Conservation (phyloP, 1,140 invertebrate genomes). For the Philaenus spumarius region DNA sequence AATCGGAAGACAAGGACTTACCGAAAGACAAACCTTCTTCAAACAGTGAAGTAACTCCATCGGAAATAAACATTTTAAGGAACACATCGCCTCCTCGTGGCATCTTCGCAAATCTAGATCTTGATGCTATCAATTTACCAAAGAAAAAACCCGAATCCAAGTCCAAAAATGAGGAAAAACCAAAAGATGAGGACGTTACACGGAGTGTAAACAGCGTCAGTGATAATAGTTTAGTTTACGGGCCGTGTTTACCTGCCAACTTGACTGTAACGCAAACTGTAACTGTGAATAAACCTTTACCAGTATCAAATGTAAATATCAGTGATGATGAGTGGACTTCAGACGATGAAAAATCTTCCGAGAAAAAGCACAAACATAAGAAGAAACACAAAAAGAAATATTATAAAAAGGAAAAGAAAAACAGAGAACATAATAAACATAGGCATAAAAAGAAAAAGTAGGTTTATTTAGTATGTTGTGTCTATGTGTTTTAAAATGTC, state of each 20-base stretch:
- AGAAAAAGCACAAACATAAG: conserved; percentile 43
- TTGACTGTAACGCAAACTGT: conserved; percentile 26
- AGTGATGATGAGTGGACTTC: conserved; percentile 37
- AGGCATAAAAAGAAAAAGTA: conserved; percentile 33
- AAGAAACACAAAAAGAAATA: conserved; percentile 32
- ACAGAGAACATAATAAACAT: conserved; percentile 31
- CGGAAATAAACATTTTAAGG: conserved; percentile 44
- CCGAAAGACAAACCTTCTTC: conserved; percentile 13
- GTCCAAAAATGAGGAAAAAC: conserved; percentile 24
- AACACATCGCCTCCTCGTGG: conserved; percentile 61
- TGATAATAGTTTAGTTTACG: conserved; percentile 17
- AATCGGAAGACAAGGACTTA: conserved; percentile 33
- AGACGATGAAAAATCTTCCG: conserved; percentile 39
- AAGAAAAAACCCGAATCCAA: conserved; percentile 32
- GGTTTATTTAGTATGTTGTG: too few relatives aligned
- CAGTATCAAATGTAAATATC: conserved; percentile 15
- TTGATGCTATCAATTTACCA: conserved; percentile 41
- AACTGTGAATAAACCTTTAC: conserved; percentile 29
- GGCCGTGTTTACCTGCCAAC: conserved; percentile 21
- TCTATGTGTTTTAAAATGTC: too few relatives aligned
- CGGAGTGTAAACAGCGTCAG: background rate
- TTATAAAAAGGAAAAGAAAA: conserved; percentile 35
- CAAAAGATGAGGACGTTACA: background rate
- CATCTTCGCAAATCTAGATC: conserved; percentile 66
- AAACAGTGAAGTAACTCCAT: conserved; percentile 27